phyloP scores from a whole-genome alignment of 2,113 vertebrate genomes.

The cat (Felis catus) region DNA sequence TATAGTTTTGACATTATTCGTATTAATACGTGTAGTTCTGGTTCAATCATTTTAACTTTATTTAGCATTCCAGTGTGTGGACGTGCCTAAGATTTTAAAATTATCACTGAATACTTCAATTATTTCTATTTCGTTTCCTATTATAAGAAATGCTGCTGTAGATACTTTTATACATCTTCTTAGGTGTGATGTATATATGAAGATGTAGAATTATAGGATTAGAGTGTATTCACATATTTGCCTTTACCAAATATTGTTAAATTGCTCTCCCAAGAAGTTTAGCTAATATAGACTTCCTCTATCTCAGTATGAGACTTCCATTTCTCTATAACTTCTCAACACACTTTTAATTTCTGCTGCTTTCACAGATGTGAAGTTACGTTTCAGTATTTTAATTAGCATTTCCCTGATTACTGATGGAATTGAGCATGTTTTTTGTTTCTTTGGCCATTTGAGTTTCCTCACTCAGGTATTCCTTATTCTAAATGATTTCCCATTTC shows the following conservation, averaged over 20 bases:
- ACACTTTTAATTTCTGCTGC: not conserved
- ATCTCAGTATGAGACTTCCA: not conserved
- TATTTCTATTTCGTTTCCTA: not conserved
- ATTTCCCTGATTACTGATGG: not conserved
- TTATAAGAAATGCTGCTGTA: not conserved
- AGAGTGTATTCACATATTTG: not conserved
- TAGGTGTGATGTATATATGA: not conserved
- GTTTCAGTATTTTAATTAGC: not conserved
- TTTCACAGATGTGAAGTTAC: not conserved
- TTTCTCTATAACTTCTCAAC: not conserved
- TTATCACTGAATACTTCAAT: not conserved
- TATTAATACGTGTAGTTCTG: not conserved
- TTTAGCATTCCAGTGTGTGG: not conserved
- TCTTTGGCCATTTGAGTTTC: not conserved
- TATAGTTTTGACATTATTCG: not conserved
- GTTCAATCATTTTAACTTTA: conserved; percentile 3
- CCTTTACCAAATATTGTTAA: not conserved
- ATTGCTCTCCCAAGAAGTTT: not conserved
- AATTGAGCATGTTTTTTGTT: not conserved
- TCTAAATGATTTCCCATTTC: not conserved
- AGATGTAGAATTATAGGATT: not conserved
- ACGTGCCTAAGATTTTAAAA: not conserved
- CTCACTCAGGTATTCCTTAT: not conserved
- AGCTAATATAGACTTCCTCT: not conserved
- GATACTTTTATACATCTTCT: not conserved